Evolutionary conservation across 2,888 invertebrate genomes (phyloP).

Genomic region (Drosophila histrio): DNA sequence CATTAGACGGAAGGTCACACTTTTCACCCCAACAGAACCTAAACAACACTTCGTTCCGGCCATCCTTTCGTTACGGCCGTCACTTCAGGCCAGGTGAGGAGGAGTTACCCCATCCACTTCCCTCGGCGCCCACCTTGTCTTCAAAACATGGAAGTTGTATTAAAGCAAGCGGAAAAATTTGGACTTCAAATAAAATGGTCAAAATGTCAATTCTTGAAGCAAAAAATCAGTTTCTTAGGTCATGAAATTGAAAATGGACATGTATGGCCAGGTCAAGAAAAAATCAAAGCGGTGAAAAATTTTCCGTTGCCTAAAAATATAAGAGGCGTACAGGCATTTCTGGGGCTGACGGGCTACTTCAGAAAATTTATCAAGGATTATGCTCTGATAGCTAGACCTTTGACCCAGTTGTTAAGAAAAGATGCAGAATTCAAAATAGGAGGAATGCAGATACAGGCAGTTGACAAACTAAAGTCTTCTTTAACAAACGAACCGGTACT

Average conservation of each 20-base stretch:
- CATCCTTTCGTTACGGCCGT: too few relatives aligned
- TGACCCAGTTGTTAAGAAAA: neutral
- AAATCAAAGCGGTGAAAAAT: neutral
- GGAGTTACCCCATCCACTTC: too few relatives aligned
- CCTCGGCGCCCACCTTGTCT: too few relatives aligned
- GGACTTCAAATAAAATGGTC: neutral
- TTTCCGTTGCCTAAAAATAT: neutral
- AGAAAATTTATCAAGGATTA: neutral
- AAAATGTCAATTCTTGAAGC: neutral
- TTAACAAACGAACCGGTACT: neutral
- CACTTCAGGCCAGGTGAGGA: too few relatives aligned
- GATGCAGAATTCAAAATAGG: neutral
- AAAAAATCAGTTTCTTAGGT: neutral
- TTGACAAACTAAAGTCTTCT: neutral
- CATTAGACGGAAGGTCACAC: too few relatives aligned
- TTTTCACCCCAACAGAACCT: too few relatives aligned
- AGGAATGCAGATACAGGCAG: neutral
- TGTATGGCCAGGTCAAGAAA: neutral
- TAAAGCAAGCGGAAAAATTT: neutral
- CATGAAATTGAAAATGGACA: neutral
- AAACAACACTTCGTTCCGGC: too few relatives aligned
- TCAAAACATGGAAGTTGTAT: too few relatives aligned
- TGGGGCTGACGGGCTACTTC: neutral
- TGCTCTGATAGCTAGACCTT: neutral
- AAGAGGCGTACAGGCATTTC: too few relatives aligned